Percentiles rank a stretch among this genome's conserved stretches.
phyloP scores from a whole-genome alignment of 2,797 vertebrate genomes.

The Caiman crocodilus region DNA sequence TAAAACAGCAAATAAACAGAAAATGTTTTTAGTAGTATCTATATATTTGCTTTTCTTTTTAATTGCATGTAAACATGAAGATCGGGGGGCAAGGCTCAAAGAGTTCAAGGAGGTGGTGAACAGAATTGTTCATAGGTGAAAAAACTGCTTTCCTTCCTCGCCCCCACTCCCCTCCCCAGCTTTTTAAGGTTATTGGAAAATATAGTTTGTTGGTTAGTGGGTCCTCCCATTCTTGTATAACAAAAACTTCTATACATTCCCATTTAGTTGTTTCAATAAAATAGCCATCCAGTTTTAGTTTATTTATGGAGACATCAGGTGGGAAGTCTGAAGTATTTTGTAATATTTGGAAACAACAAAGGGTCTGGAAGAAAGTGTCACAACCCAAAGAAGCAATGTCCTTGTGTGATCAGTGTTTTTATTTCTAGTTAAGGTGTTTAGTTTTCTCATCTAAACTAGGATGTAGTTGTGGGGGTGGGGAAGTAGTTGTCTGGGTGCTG shows the following conservation, averaged over 20 bases:
- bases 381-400: background rate
- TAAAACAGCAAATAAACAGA: background rate
- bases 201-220: background rate
- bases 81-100: background rate
- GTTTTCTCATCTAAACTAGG: background rate
- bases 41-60: background rate
- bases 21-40: background rate
- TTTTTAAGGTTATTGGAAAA: background rate
- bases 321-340: background rate
- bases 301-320: background rate
- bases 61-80: background rate
- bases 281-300: background rate
- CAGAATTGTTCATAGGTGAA: background rate
- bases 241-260: background rate
- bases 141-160: background rate
- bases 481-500: background rate
- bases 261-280: background rate
- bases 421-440: background rate
- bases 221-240: background rate
- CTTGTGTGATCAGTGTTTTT: background rate
- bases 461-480: background rate
- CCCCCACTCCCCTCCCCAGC: background rate
- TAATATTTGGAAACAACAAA: background rate
- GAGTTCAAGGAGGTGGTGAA: background rate
- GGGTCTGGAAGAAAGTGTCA: fast-evolving